These are phyloP conservation scores for Drosophila pruinosa DNA, from an alignment of 1,140 invertebrate genomes.

Conservation along the genomic window DNA sequence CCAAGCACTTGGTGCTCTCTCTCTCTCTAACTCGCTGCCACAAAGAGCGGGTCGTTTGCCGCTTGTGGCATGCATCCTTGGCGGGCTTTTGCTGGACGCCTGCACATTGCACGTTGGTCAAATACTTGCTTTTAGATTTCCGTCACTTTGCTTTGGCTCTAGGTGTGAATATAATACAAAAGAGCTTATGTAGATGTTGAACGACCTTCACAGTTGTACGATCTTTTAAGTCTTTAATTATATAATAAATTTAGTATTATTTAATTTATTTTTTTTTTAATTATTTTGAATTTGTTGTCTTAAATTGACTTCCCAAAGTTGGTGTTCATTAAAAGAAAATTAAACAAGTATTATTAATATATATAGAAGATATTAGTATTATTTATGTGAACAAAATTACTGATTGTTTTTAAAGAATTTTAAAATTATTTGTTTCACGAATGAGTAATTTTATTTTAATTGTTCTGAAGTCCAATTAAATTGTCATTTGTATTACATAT, in stretches of 20 bases:
- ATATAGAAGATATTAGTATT: too few relatives aligned
- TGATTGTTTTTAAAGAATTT: too few relatives aligned
- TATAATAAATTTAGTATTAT: not conserved
- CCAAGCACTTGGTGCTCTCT: not conserved
- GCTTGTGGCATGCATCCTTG: constrained; percentile 19
- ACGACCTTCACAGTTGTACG: not conserved
- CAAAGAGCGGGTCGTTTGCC: not conserved
- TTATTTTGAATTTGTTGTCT: not conserved
- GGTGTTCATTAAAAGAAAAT: too few relatives aligned
- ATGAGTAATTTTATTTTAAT: too few relatives aligned
- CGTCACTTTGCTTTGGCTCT: constrained; percentile 22
- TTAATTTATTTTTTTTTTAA: not conserved
- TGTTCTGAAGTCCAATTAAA: too few relatives aligned
- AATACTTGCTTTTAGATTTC: constrained; percentile 37
- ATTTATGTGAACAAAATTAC: too few relatives aligned
- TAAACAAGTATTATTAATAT: too few relatives aligned
- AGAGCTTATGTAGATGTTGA: too few relatives aligned
- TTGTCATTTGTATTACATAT: too few relatives aligned
- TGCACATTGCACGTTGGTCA: constrained; percentile 24
- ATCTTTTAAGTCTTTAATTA: not conserved
- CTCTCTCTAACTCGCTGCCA: not conserved
- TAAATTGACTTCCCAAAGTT: too few relatives aligned
- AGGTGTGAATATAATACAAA: not conserved
- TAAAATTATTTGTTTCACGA: too few relatives aligned
- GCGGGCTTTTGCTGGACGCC: constrained; percentile 6